These are phyloP conservation scores for Mandrillus leucophaeus DNA, from an alignment of 2,113 vertebrate genomes.

Conservation along the genomic window DNA sequence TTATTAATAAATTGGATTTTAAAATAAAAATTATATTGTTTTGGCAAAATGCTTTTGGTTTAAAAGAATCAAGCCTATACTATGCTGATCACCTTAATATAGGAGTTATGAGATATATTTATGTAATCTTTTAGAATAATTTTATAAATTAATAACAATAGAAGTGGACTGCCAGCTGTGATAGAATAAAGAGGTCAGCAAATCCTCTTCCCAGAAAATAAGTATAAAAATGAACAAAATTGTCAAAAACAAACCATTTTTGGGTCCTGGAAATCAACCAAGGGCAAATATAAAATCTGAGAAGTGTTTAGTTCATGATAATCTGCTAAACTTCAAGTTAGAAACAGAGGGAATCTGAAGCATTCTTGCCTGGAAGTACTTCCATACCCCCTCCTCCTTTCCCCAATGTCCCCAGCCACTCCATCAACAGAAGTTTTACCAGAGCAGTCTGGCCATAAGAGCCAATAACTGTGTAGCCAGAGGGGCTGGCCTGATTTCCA, in stretches of 20 bases:
- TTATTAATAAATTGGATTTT: not conserved
- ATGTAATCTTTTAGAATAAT: not conserved
- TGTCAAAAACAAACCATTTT: not conserved
- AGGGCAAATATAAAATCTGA: not conserved
- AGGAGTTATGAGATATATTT: not conserved
- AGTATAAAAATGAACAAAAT: not conserved
- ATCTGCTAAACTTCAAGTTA: not conserved
- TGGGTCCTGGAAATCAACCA: not conserved
- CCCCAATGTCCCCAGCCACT: not conserved
- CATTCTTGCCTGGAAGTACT: not conserved
- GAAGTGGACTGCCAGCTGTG: not conserved
- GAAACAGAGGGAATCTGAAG: not conserved
- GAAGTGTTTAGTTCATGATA: slow-evolving; percentile 12
- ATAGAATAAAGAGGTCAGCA: not conserved
- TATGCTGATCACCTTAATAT: not conserved
- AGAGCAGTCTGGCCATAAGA: not conserved
- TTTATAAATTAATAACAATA: not conserved
- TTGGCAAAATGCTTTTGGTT: not conserved
- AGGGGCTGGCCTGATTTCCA: not conserved
- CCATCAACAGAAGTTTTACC: not conserved
- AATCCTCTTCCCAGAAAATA: not conserved
- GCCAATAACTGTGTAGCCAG: not conserved
- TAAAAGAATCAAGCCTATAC: not conserved
- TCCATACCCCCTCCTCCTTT: not conserved
- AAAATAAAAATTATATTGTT: slow-evolving; percentile 2